Evolutionary conservation across 1,140 invertebrate genomes (phyloP), one percentile per base, ranked within the genome.

Genomic region (Apis florea): DNA sequence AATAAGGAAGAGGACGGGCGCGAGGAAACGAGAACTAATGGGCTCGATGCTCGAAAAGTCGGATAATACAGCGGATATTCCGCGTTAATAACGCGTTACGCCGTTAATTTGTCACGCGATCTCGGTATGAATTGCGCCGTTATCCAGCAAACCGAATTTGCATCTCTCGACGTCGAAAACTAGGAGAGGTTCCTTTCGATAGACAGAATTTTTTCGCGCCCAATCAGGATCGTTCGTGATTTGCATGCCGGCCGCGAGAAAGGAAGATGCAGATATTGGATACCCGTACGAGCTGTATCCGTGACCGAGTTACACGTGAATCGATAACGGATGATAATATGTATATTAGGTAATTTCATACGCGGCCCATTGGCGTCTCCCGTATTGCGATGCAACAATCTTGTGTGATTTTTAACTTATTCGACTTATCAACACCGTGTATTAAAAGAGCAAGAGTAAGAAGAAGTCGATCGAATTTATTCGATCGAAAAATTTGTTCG

Each of bases 11-110:
- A 73, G 26, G n/a, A 47, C 68, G 47, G 21, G 66, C 51, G 66
- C 51, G 51, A 15, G 49, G 51, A 70, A 80, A 80, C 78, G 78
- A 80, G 78, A 80, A 80, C 70, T 80, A 64, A 80, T 74, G 78
- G 79, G 31, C 31, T 66, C 63, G 79, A 81, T 75, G 47, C 79
- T 67, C 79, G 63, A 81, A 81, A 81, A 81, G 54, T 77, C 56
- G 66, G 71, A 81, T 81, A 68, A 81, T 76, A 75, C 68, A 51
- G 54, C 63, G 47, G n/a, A 11, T 40, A 40, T 40, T 6, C 21
- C 17, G 13, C 0, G 71, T 68, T 63, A 77, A 82, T 76, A 82
- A 76, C 56, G 26, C 47, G 72, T 74, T 67, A 75, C 73, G 73
- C 49, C 11, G 73, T 26, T 69, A 81, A 81, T 81, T 74, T 75